A percentile compares a stretch with the other conserved stretches of the same genome.
Evolutionary conservation across 2,888 invertebrate species (phyloP).

Genomic region (Archips xylosteana): DNA sequence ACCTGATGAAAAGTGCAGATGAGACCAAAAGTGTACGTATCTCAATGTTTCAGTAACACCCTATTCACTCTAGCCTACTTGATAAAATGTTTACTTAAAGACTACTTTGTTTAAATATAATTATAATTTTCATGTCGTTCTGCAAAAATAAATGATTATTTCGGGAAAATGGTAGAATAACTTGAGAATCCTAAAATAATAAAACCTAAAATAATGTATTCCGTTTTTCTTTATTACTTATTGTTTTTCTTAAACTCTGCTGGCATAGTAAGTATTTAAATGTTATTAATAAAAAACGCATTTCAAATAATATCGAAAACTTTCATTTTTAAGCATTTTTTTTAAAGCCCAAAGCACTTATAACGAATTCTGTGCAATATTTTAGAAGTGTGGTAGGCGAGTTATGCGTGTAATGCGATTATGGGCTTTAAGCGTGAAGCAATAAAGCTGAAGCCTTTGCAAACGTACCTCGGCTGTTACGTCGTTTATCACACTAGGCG

Average conservation of each 20-base stretch:
- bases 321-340: not conserved
- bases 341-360: constrained; percentile 11
- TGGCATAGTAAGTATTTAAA: not conserved
- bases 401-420: constrained; percentile 50
- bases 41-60: too few relatives aligned
- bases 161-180: not conserved
- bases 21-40: too few relatives aligned
- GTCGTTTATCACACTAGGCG: constrained; percentile 76
- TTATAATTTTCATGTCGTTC: too few relatives aligned
- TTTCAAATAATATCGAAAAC: not conserved
- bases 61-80: too few relatives aligned
- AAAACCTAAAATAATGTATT: not conserved
- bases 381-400: constrained; percentile 18
- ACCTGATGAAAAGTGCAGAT: too few relatives aligned
- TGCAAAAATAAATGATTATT: too few relatives aligned
- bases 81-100: too few relatives aligned
- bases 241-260: not conserved
- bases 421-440: constrained; percentile 51
- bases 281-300: not conserved
- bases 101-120: too few relatives aligned
- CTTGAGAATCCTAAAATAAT: not conserved
- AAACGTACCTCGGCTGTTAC: constrained; percentile 74
- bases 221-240: not conserved
- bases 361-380: constrained; percentile 22
- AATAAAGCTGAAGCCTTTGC: constrained; percentile 61